Evolutionary conservation across 2,113 vertebrate species (phyloP), one percentile per base, ranked within the genome.

Genomic region (Alosa alosa): DNA sequence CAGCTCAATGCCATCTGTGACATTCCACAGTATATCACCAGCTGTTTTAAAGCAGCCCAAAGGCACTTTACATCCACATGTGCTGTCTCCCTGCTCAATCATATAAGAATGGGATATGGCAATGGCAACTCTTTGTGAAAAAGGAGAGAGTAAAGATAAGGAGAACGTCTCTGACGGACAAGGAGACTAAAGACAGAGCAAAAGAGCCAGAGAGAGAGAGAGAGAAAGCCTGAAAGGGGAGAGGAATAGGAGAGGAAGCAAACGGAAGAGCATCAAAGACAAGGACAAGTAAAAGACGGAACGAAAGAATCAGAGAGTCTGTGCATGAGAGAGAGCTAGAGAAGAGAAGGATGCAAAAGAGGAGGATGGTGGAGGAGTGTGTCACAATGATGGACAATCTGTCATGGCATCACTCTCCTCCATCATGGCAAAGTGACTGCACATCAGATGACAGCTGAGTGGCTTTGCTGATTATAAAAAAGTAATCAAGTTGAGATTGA

Each of bases 401-500:
- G 60, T 25, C 22, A n/a, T 68, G 55, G 55, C 55, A 60, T 60
- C 0, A 13, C 22, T 31, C 60, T 31, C 60, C n/a, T 68, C 60
- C 60, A 25, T 68, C 60, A 68, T n/a, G 60, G 60, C 60, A 68
- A 68, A 68, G 60, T 25, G 60, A 25, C 60, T 68, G 60, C 60
- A 6, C n/a, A 68, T 68, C 60, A 68, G 60, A 68, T 68, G 60
- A 68, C 60, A 25, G 7, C 60, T 22, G n/a, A 68, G 60, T 11
- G 10, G 60, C 60, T 68, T 10, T 4, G 8, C n/a, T 68, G 60
- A 68, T 68, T 68, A 68, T 68, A n/a, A 25, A 68, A 68, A 68
- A 68, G n/a, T 68, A 68, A 68, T 68, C 60, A 68, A 68, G 60
- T 31, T 68, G 60, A 68, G 60, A 64, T 64, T 64, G 60, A 64